phyloP scores from a whole-genome alignment of 1,140 invertebrate genomes.

The Uloborus diversus region DNA sequence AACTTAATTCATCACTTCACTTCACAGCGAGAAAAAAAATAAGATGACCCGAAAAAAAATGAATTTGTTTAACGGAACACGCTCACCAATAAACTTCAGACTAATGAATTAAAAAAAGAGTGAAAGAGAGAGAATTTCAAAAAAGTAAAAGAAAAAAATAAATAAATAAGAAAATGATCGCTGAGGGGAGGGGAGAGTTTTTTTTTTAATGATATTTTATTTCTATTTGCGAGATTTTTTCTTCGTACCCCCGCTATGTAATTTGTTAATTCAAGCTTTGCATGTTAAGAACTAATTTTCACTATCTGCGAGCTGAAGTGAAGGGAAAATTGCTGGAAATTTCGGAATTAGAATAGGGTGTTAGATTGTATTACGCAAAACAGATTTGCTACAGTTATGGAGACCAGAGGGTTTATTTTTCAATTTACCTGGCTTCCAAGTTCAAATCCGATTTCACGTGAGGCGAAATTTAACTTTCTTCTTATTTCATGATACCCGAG shows the following conservation, averaged over 20 bases:
- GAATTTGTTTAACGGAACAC: conserved; percentile 49
- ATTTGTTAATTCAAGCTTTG: conserved; percentile 48
- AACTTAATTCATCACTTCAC: conserved; percentile 49
- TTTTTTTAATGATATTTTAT: neutral
- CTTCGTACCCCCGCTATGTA: conserved; percentile 3
- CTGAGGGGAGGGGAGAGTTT: conserved; percentile 1
- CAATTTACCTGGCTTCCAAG: conserved; percentile 36
- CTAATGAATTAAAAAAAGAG: conserved; percentile 45
- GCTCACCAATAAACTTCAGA: conserved; percentile 38
- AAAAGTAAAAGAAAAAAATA: conserved; percentile 3
- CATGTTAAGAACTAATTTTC: conserved; percentile 54
- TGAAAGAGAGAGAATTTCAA: neutral
- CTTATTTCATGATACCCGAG: neutral
- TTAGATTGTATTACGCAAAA: neutral
- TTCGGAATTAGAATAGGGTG: conserved; percentile 11
- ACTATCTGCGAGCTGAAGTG: conserved; percentile 29
- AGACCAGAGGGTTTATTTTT: conserved; percentile 41
- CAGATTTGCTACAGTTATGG: conserved; percentile 13
- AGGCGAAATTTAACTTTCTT: neutral
- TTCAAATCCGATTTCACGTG: neutral
- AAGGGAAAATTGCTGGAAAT: conserved; percentile 41
- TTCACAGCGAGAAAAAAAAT: neutral
- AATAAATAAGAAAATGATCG: conserved; percentile 2
- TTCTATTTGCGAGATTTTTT: conserved; percentile 1
- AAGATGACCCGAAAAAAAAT: conserved; percentile 2